Evolutionary conservation across 1,140 invertebrate genomes (phyloP).

Genomic region (Hylaeus volcanicus): DNA sequence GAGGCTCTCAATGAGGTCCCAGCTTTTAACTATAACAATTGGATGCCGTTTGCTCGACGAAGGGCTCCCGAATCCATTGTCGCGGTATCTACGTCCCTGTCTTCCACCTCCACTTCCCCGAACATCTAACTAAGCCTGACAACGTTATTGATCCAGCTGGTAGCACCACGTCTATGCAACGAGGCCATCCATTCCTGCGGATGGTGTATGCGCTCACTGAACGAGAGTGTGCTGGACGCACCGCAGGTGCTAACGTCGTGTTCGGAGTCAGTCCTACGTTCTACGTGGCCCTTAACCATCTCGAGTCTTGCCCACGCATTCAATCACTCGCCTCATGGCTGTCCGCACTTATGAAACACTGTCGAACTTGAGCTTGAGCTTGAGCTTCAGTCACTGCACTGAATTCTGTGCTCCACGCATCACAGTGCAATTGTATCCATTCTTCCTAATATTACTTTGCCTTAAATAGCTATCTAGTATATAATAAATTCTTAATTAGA

Average conservation of each 20-base stretch:
- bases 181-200: slow-evolving; percentile 45
- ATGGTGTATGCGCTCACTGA: slow-evolving; percentile 4
- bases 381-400: too few relatives aligned
- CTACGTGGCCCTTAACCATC: not conserved
- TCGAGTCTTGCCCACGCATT: not conserved
- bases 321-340: not conserved
- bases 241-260: slow-evolving; percentile 6
- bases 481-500: too few relatives aligned
- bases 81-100: slow-evolving; percentile 31
- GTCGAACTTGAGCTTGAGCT: too few relatives aligned
- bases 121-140: slow-evolving; percentile 58
- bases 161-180: slow-evolving; percentile 52
- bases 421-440: too few relatives aligned
- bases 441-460: too few relatives aligned
- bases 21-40: not conserved
- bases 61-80: slow-evolving; percentile 27
- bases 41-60: not conserved
- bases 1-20: too few relatives aligned
- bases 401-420: too few relatives aligned
- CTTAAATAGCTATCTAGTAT: too few relatives aligned
- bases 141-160: slow-evolving; percentile 59
- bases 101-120: slow-evolving; percentile 35
- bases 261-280: not conserved
- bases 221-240: not conserved
- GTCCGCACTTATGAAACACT: too few relatives aligned